Evolutionary conservation across 2,113 vertebrate species (phyloP).

Genomic region (Sinosuthora webbiana): DNA sequence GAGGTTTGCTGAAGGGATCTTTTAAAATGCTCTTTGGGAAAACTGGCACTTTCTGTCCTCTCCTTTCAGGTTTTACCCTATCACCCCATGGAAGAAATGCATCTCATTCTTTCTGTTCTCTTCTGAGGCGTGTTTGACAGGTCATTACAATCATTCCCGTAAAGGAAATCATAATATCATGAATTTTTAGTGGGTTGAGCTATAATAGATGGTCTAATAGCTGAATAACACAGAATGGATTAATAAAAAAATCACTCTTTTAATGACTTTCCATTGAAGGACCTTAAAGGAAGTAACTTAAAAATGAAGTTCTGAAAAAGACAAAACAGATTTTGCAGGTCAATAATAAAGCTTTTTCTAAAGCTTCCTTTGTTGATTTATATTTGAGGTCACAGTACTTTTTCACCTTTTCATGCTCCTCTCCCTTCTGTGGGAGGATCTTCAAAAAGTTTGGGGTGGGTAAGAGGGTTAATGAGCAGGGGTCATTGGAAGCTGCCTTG

Average conservation of each 20-base stretch:
- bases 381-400: background rate
- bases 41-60: background rate
- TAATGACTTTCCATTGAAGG: background rate
- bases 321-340: background rate
- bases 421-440: background rate
- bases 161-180: background rate
- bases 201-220: background rate
- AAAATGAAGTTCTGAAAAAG: background rate
- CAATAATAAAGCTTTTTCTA: background rate
- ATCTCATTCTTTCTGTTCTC: background rate
- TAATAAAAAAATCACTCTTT: background rate
- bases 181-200: background rate
- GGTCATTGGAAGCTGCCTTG: background rate
- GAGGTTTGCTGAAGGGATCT: background rate
- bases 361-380: background rate
- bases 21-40: background rate
- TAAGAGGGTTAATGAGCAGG: background rate
- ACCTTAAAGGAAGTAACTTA: background rate
- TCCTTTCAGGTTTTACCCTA: background rate
- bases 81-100: accelerated
- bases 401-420: background rate
- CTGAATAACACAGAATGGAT: background rate
- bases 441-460: background rate
- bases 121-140: background rate
- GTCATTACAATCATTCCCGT: background rate